Evolutionary conservation across 1,140 invertebrate genomes (phyloP).

Genomic region (Amyelois transitella): DNA sequence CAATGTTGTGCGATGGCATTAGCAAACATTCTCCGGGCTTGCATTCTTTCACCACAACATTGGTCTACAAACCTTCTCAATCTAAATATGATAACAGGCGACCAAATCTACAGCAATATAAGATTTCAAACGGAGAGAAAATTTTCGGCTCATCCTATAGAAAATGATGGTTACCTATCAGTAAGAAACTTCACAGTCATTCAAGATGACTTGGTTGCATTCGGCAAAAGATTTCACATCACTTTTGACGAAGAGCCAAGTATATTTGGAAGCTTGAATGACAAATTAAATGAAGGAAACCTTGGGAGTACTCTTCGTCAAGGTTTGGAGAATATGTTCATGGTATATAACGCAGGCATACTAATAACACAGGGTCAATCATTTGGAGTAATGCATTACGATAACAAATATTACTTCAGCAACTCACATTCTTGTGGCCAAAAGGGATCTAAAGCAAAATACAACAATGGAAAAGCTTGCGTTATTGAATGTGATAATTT

Average conservation of each 20-base stretch:
- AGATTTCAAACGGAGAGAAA: too few relatives aligned
- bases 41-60: not conserved
- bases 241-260: conserved; percentile 7
- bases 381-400: conserved; percentile 7
- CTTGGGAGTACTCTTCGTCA: not conserved
- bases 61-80: not conserved
- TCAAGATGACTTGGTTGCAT: conserved; percentile 7
- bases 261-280: conserved; percentile 3
- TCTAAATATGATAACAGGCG: not conserved
- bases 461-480: conserved; percentile 28
- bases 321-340: not conserved
- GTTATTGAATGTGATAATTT: conserved; percentile 25
- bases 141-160: not conserved
- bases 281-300: not conserved
- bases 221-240: conserved; percentile 2
- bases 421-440: conserved; percentile 28
- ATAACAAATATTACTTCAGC: conserved; percentile 23
- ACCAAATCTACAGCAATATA: conserved; percentile 1
- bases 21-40: conserved; percentile 1
- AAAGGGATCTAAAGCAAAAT: conserved; percentile 14
- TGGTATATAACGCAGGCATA: not conserved
- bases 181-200: conserved; percentile 8
- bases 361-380: not conserved
- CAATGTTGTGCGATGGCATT: conserved; percentile 3
- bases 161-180: conserved; percentile 1